These are phyloP conservation scores for Andrena haemorrhoa DNA, from an alignment of 2,888 invertebrate species.

Conservation along the genomic window DNA sequence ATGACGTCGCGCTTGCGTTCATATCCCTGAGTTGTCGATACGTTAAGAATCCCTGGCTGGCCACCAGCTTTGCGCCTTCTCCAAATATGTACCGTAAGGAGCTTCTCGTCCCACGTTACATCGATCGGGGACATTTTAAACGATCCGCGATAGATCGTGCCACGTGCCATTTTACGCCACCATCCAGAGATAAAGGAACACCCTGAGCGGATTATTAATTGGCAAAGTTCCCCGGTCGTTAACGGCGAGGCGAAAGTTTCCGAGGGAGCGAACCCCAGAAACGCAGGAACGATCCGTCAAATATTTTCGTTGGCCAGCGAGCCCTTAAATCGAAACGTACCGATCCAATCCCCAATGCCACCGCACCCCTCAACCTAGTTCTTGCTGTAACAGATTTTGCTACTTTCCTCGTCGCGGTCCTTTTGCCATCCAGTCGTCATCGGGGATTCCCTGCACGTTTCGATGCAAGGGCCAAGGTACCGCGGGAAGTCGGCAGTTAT, in stretches of 20 bases:
- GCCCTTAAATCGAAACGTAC: background rate
- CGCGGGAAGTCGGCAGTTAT: background rate
- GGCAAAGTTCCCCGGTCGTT: constrained; percentile 56
- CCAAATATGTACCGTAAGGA: constrained; percentile 15
- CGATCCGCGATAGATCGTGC: constrained; percentile 30
- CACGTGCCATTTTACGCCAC: constrained; percentile 46
- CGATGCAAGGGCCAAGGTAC: background rate
- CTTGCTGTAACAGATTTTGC: too few species aligned
- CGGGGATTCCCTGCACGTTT: background rate
- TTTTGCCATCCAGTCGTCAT: too few species aligned
- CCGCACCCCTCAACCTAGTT: background rate
- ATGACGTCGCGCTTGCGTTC: background rate
- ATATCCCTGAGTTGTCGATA: background rate
- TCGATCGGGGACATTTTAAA: constrained; percentile 26
- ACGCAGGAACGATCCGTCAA: constrained; percentile 9
- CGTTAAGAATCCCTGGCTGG: background rate
- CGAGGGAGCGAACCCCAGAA: background rate
- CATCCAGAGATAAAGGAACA: constrained; percentile 41
- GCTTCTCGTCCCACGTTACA: constrained; percentile 34
- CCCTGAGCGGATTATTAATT: constrained; percentile 61
- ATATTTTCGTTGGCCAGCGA: constrained; percentile 2
- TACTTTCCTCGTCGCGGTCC: too few species aligned
- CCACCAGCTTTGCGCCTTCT: constrained; percentile 30
- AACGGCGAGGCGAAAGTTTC: constrained; percentile 20
- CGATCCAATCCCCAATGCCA: background rate